Base-by-base conservation (phyloP, 2,888 invertebrate species). In the Gryllus longicercus region DNA sequence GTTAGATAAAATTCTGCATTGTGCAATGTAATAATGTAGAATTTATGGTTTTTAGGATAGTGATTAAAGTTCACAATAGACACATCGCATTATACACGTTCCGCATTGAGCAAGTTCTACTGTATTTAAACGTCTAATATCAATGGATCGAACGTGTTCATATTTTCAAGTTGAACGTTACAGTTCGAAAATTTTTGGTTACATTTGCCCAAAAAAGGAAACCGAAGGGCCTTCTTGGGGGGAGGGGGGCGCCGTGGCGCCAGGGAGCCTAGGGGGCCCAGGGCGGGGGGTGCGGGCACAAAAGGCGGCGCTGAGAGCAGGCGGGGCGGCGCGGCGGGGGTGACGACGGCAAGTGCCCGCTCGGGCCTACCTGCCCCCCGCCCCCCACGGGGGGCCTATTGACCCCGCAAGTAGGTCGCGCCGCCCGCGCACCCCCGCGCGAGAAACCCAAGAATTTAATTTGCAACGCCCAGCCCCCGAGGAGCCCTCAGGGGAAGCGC, bases 371-470 rank as follows among this genome's bases (percentile, higher is more conserved):
- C 63, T 63, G n/a, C n/a, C 63, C n/a, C 63, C 14, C 5, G 1
- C n/a, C 63, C 63, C 5, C 38, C 38, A 5, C 8, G 38, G 38
- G 38, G 38, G 38, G 38, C 38, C 38, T 38, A 63, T 63, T 16
- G 16, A 63, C 14, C 63, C 63, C n/a, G n/a, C 63, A 63, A 63
- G 63, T 18, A 63, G 63, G 63, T 14, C 63, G 14, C 11, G 0
- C 63, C 2, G n/a, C 63, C 14, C n/a, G 14, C 63, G 14, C 63
- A 5, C 2, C 63, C 63, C n/a, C 16, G 63, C 63, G 63, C 14
- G n/a, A n/a, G 63, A 63, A 63, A 63, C 63, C n/a, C n/a, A 63
- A 63, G 63, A 63, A 63, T 63, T 63, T 63, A 63, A 63, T 63
- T 63, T 63, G 63, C 63, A 18, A 63, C 63, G 63, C 63, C 63